Evolutionary conservation across 2,888 invertebrate genomes (phyloP).

Genomic region (Cecidostiba fungosa): DNA sequence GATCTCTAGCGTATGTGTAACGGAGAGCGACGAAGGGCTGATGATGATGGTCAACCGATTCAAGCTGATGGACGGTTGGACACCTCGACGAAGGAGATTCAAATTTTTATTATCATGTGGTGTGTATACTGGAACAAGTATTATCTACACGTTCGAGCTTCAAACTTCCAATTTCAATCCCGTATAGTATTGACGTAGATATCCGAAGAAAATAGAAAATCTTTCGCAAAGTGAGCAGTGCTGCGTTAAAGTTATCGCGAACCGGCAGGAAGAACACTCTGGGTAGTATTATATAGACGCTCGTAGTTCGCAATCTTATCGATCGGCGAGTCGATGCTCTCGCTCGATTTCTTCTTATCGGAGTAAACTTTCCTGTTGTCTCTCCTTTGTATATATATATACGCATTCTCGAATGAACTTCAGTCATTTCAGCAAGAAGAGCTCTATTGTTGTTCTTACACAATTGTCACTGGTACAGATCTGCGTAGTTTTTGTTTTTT

Average conservation of each 20-base stretch:
- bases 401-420: background rate
- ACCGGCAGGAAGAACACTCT: background rate
- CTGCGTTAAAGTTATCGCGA: slow-evolving; percentile 14
- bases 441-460: background rate
- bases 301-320: slow-evolving; percentile 9
- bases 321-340: slow-evolving; percentile 8
- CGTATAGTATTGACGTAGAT: background rate
- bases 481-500: too few relatives aligned
- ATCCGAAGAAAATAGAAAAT: slow-evolving; percentile 7
- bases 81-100: too few relatives aligned
- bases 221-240: background rate
- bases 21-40: background rate
- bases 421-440: background rate
- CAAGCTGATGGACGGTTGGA: too few relatives aligned
- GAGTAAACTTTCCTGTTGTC: slow-evolving; percentile 15
- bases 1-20: background rate
- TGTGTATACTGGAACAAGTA: too few relatives aligned
- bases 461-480: background rate
- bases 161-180: too few relatives aligned
- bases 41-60: too few relatives aligned
- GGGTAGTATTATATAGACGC: too few relatives aligned
- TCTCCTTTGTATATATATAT: too few relatives aligned
- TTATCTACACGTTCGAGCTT: too few relatives aligned
- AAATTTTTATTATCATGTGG: too few relatives aligned
- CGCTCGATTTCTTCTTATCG: slow-evolving; percentile 29